phyloP scores from a whole-genome alignment of 2,888 invertebrate genomes.

The Cheilosia variabilis region DNA sequence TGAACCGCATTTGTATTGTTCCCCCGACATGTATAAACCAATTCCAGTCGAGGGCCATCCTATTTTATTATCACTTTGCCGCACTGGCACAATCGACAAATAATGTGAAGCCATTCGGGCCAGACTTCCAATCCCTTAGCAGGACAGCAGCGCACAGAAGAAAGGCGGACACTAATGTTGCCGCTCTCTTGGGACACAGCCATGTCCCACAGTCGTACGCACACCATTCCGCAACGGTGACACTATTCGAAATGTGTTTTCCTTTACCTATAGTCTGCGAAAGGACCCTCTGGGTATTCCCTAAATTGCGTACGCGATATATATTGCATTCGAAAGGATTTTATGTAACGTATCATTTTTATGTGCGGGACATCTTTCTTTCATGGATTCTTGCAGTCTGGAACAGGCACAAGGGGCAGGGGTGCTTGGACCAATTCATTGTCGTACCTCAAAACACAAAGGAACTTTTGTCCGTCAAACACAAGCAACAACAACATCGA shows the following conservation, averaged over 20 bases:
- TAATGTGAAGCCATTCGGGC: slow-evolving; percentile 57
- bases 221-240: slow-evolving; percentile 21
- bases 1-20: slow-evolving; percentile 62
- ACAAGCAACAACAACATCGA: neutral
- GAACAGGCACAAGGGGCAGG: slow-evolving; percentile 12
- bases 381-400: slow-evolving; percentile 23
- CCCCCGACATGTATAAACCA: slow-evolving; percentile 57
- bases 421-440: slow-evolving; percentile 54
- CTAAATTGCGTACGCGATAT: slow-evolving; percentile 35
- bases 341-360: slow-evolving; percentile 56
- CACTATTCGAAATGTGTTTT: slow-evolving; percentile 69
- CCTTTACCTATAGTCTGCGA: slow-evolving; percentile 18
- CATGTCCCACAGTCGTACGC: slow-evolving; percentile 15
- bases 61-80: slow-evolving; percentile 69
- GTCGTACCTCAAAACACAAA: slow-evolving; percentile 55
- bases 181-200: slow-evolving; percentile 7
- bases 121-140: slow-evolving; percentile 56
- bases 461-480: slow-evolving; percentile 24
- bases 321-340: slow-evolving; percentile 63
- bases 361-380: slow-evolving; percentile 38
- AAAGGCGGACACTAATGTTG: slow-evolving; percentile 44
- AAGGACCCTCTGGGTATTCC: slow-evolving; percentile 33
- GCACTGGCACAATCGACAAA: slow-evolving; percentile 63
- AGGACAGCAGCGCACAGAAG: slow-evolving; percentile 10
- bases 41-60: slow-evolving; percentile 48